Evolutionary conservation across 2,888 invertebrate genomes (phyloP), one percentile per base, ranked within the genome.

Genomic region (Heliconius charithonia): DNA sequence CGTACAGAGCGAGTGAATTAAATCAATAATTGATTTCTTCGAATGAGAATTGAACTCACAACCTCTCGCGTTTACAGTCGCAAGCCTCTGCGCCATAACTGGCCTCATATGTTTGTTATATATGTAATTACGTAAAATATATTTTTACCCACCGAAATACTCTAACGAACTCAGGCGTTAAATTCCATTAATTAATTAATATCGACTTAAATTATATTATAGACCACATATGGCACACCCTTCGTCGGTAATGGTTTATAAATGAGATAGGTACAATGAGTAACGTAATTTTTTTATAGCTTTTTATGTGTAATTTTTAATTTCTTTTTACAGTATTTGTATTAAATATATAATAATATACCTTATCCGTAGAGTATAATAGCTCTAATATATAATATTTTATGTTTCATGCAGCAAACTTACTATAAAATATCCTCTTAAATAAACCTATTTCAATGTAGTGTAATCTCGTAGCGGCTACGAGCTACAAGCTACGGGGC

Each of bases 381-480:
- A 59, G 59, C 22, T n/a, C 59, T 59, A 22, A 59, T 59, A 59
- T 22, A 9, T n/a, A n/a, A 12, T 7, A n/a, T 59, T 59, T 59
- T 9, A n/a, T 25, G 12, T 63, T 63, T 4, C 22, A 32, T 56
- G 22, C 22, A 56, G 22, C n/a, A 56, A 29, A 59, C 29, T 51
- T 45, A 22, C 22, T 32, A 2, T 72, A 51, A 29, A 32, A 56
- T n/a, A 27, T 45, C 2, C n/a, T 56, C 13, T 56, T 56, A 56
- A 56, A 32, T 12, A 29, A 56, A 10, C 29, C 59, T 27, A 62
- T 71, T 70, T 45, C 62, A 71, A 71, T 76, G 13, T 27, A 70
- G n/a, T n/a, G 51, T 76, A 71, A 71, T 76, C 32, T 63, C 71
- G 63, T 77, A 77, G 76, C 76, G 25, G 65, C 70, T 71, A 62